Evolutionary conservation across 2,113 vertebrate species (phyloP).

Genomic region (Crotophaga sulcirostris): DNA sequence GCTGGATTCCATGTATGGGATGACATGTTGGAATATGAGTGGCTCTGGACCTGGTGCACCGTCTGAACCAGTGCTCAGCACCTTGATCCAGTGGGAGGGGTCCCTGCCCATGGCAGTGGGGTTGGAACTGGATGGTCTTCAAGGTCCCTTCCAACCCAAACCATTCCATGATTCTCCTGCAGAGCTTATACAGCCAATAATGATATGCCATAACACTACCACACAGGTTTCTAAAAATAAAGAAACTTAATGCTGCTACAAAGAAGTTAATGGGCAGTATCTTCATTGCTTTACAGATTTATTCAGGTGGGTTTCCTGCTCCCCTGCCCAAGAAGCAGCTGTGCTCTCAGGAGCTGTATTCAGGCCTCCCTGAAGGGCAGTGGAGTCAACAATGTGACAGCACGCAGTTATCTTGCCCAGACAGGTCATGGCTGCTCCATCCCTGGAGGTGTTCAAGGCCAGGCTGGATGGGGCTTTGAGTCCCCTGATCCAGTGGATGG

Average conservation of each 20-base stretch:
- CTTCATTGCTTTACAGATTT: neutral
- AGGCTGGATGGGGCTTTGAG: too few relatives aligned
- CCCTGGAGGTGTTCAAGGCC: too few relatives aligned
- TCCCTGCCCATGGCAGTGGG: too few relatives aligned
- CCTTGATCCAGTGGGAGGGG: too few relatives aligned
- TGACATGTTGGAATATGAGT: fast-evolving
- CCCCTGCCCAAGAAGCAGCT: neutral
- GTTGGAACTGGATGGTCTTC: too few relatives aligned
- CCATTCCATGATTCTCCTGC: neutral
- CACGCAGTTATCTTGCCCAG: neutral
- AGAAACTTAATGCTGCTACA: neutral
- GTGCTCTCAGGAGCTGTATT: neutral
- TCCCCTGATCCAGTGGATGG: too few relatives aligned
- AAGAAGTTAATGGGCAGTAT: neutral
- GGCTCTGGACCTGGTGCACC: fast-evolving
- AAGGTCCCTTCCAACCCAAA: too few relatives aligned
- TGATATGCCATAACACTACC: too few relatives aligned
- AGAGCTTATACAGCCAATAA: too few relatives aligned
- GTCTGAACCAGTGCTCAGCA: too few relatives aligned
- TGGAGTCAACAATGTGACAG: neutral
- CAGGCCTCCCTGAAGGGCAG: neutral
- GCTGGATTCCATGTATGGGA: neutral
- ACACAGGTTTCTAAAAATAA: too few relatives aligned
- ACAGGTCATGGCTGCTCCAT: neutral
- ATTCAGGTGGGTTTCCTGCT: neutral